These are phyloP conservation scores for Elegia similella DNA, from an alignment of 2,888 invertebrate species.

Conservation along the genomic window DNA sequence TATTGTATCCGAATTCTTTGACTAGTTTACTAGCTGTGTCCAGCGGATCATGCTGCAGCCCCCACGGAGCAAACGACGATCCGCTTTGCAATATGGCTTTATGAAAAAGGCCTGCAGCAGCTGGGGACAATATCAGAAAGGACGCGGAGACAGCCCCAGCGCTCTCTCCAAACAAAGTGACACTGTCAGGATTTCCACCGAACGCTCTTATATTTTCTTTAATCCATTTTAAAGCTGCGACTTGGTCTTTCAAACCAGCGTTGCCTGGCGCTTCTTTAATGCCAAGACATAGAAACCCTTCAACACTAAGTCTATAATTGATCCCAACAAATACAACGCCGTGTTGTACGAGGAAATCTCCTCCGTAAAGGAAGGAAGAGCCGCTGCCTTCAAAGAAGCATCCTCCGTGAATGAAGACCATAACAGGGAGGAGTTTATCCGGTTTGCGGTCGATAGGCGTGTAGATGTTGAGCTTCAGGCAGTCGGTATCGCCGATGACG, in stretches of 20 bases:
- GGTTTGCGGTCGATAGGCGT: conserved; percentile 44
- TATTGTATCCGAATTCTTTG: conserved; percentile 56
- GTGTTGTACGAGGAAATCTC: conserved; percentile 80
- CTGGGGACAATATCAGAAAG: conserved; percentile 56
- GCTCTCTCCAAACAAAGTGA: conserved; percentile 72
- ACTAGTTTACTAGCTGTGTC: conserved; percentile 32
- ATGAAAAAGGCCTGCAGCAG: conserved; percentile 64
- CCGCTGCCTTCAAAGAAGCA: conserved; percentile 83
- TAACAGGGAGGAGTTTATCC: conserved; percentile 70
- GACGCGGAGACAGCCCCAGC: conserved; percentile 71
- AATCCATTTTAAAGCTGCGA: conserved; percentile 69
- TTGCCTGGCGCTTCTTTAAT: conserved; percentile 85
- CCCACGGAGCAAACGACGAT: conserved; percentile 42
- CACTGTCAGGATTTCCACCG: conserved; percentile 64
- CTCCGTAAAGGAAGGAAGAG: conserved; percentile 81
- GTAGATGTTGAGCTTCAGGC: conserved; percentile 65
- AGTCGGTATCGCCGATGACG: conserved; percentile 57
- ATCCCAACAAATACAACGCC: conserved; percentile 29
- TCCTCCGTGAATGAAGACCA: conserved; percentile 85
- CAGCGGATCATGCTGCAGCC: conserved; percentile 28
- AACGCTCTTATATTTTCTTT: conserved; percentile 61
- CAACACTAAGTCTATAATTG: conserved; percentile 61
- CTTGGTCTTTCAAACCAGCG: conserved; percentile 81
- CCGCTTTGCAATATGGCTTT: conserved; percentile 63
- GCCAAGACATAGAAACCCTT: conserved; percentile 84